These are phyloP conservation scores for Exephanes ischioxanthus DNA, from an alignment of 2,888 invertebrate genomes.

Conservation along the genomic window DNA sequence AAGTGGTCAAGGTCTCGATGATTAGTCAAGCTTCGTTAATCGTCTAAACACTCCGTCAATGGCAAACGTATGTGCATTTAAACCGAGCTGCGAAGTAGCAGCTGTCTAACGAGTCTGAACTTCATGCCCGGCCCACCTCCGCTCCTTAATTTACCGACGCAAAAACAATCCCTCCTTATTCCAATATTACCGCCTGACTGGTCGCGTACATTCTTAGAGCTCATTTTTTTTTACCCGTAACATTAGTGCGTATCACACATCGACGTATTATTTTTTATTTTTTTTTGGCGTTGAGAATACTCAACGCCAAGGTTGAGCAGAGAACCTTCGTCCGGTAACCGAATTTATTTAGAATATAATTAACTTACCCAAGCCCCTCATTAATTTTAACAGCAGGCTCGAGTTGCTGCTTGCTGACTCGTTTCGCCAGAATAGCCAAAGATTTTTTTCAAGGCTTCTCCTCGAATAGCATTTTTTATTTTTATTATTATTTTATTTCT, in stretches of 20 bases:
- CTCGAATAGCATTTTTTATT: not conserved
- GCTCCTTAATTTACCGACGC: constrained; percentile 1
- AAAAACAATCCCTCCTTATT: not conserved
- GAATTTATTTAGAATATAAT: constrained; percentile 25
- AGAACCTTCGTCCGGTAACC: not conserved
- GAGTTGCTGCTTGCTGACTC: not conserved
- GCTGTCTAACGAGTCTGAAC: constrained; percentile 53
- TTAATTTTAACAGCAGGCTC: constrained; percentile 5
- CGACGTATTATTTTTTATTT: not conserved
- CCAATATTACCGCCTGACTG: constrained; percentile 3
- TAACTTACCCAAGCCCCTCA: constrained; percentile 3
- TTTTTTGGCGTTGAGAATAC: not conserved
- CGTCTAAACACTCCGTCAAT: constrained; percentile 56
- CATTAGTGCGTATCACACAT: not conserved
- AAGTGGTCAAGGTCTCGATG: constrained; percentile 40
- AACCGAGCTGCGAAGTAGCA: constrained; percentile 27
- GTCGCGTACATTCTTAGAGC: not conserved
- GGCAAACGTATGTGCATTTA: constrained; percentile 40
- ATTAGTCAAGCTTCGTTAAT: constrained; percentile 62
- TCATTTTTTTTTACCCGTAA: not conserved
- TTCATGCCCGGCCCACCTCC: constrained; percentile 34
- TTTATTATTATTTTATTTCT: constrained; percentile 4
- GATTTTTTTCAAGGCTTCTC: not conserved
- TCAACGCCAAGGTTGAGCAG: not conserved
- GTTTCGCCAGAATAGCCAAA: not conserved